Evolutionary conservation across 2,113 vertebrate species (phyloP).

Genomic region (Hippoglossus stenolepis): DNA sequence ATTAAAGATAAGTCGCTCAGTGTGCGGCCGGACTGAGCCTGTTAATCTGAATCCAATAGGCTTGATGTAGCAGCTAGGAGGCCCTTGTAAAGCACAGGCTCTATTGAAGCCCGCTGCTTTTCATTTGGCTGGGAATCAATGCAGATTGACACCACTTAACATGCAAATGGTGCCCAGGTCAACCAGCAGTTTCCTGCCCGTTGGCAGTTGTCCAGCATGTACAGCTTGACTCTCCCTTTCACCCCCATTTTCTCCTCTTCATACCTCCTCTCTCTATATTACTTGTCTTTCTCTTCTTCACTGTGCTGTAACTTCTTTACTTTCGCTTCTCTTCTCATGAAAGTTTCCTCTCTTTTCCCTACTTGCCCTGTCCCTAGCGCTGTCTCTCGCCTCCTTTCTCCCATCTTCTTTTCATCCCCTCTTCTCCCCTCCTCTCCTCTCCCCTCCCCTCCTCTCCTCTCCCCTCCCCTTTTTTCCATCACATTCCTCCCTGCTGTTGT

Average conservation of each 20-base stretch:
- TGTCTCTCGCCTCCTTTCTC: not conserved
- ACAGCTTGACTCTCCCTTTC: conserved; percentile 42
- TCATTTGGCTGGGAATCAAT: conserved; percentile 95
- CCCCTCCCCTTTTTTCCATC: conserved; percentile 52
- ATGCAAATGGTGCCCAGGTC: conserved; percentile 89
- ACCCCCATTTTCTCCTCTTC: conserved; percentile 11
- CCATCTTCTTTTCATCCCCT: not conserved
- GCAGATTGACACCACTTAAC: conserved; percentile 94
- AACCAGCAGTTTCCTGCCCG: conserved; percentile 70
- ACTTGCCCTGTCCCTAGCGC: not conserved
- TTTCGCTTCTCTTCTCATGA: not conserved
- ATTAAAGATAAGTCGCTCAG: conserved; percentile 99
- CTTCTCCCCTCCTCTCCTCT: not conserved
- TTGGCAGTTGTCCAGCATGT: conserved; percentile 68
- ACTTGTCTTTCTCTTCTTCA: not conserved
- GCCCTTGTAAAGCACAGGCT: conserved; percentile 88
- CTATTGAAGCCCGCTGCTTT: conserved; percentile 95
- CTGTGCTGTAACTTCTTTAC: not conserved
- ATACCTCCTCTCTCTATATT: not conserved
- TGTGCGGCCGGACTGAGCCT: conserved; percentile 88
- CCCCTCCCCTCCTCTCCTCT: conserved; percentile 8
- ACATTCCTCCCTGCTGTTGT: conserved; percentile 66
- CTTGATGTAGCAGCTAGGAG: conserved; percentile 89
- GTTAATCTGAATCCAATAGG: conserved; percentile 97
- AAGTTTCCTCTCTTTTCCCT: not conserved